phyloP scores from a whole-genome alignment of 2,113 vertebrate species.

The Cisticola juncidis region DNA sequence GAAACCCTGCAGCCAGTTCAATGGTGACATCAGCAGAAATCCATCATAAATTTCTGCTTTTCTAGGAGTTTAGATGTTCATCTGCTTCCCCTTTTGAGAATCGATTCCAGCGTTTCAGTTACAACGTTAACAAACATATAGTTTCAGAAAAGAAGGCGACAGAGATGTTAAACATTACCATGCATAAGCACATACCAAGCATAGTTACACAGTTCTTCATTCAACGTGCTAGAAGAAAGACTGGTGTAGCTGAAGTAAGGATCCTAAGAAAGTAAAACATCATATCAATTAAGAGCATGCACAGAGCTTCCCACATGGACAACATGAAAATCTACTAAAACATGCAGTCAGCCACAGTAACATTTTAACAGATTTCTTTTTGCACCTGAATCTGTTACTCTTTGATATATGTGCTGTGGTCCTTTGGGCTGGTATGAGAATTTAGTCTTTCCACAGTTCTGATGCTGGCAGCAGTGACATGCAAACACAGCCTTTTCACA shows the following conservation, averaged over 20 bases:
- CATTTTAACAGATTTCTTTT: background rate
- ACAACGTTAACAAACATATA: conserved; percentile 11
- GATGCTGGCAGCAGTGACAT: background rate
- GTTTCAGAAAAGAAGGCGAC: conserved; percentile 5
- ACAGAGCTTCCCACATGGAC: conserved; percentile 52
- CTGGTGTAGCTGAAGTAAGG: conserved; percentile 64
- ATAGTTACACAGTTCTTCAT: conserved; percentile 66
- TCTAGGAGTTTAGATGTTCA: background rate
- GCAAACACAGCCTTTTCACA: background rate
- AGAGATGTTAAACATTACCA: background rate
- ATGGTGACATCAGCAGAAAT: conserved; percentile 51
- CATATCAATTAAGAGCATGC: conserved; percentile 69
- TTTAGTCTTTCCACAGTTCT: background rate
- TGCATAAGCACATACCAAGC: conserved; percentile 73
- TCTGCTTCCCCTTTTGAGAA: background rate
- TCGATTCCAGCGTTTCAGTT: background rate
- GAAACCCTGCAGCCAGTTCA: background rate
- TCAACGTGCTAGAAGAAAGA: conserved; percentile 69
- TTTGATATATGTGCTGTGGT: background rate
- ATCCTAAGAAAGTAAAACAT: conserved; percentile 71
- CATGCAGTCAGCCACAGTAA: background rate
- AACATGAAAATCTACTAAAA: background rate
- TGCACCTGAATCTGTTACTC: background rate
- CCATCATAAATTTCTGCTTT: background rate
- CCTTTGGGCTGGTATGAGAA: background rate